Percentiles rank a stretch among this genome's conserved stretches.
phyloP scores from a whole-genome alignment of 2,113 vertebrate genomes.

The Puntigrus tetrazona region DNA sequence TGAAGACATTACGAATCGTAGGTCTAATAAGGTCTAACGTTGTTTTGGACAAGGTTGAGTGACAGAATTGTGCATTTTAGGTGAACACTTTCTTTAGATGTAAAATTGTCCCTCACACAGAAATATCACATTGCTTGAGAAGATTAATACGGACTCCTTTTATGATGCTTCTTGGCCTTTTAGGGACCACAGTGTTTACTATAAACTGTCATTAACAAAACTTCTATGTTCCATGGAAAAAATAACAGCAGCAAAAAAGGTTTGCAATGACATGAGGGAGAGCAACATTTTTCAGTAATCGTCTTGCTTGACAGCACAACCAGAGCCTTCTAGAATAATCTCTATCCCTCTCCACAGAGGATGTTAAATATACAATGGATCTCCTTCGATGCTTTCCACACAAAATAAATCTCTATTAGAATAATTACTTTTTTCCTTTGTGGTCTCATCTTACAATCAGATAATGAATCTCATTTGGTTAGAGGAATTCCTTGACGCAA shows the following conservation, averaged over 20 bases:
- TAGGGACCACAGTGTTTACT: neutral
- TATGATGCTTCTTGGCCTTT: neutral
- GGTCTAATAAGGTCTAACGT: no score
- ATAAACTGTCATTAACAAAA: neutral
- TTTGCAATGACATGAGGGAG: neutral
- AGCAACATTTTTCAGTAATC: neutral
- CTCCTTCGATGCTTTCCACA: neutral
- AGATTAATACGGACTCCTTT: no score
- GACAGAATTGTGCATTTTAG: no score
- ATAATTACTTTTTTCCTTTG: constrained; percentile 34
- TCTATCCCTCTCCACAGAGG: neutral
- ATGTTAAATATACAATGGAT: constrained; percentile 25
- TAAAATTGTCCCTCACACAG: no score
- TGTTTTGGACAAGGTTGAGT: no score
- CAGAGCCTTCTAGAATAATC: constrained; percentile 1
- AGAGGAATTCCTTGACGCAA: constrained; percentile 60
- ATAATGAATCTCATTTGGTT: constrained; percentile 52
- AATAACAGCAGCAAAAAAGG: neutral
- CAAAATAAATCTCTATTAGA: constrained; percentile 25
- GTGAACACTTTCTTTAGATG: no score
- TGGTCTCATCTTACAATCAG: constrained; percentile 20
- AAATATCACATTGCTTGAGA: no score
- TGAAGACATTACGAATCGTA: no score
- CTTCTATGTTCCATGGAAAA: neutral
- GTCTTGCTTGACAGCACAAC: neutral